Base-by-base conservation (phyloP, 2,888 invertebrate species). In the Apamea monoglypha region DNA sequence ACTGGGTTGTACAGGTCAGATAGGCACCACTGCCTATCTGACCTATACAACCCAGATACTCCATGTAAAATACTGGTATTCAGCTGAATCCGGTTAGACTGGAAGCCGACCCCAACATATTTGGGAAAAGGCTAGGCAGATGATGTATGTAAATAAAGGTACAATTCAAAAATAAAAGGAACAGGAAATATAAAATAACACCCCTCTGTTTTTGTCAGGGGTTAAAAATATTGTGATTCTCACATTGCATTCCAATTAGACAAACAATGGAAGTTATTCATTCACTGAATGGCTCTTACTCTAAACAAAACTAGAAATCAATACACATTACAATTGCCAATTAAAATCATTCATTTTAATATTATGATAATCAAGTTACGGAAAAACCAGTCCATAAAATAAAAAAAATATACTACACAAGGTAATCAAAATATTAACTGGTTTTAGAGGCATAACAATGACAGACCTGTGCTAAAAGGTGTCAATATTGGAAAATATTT, bases 241-340 rank as follows among this genome's bases (percentile, higher is more conserved):
- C 16, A 56, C 29, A 29, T 18, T 16, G 1, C 29, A 70, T 16
- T 10, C 14, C 7, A 74, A 21, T 36, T 69, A 40, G 21, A n/a
- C 36, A 74, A 7, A 75, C 40, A 63, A 77, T 56, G n/a, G 10
- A 44, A 77, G n/a, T 77, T 47, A n/a, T 63, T 53, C n/a, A n/a
- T 53, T 32, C 6, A n/a, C n/a, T 53, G 40, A 53, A 77, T 50
- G 50, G 12, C 7, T n/a, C 3, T 40, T 21, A 6, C 2, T 44
- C n/a, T 63, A 63, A 44, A 56, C 44, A 56, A 64, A 47, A 63
- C 2, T n/a, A 1, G 7, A 32, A 5, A 8, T 25, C 2, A 47
- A 12, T 29, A 53, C 7, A 44, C 16, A 63, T 44, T 21, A 44
- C 21, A 50, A 80, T 50, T n/a, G 40, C 21, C 10, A 44, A 61